Percentiles rank a stretch among this genome's conserved stretches.
These are phyloP conservation scores for Rhagium mordax DNA, from an alignment of 2,888 invertebrate genomes.

Conservation along the genomic window DNA sequence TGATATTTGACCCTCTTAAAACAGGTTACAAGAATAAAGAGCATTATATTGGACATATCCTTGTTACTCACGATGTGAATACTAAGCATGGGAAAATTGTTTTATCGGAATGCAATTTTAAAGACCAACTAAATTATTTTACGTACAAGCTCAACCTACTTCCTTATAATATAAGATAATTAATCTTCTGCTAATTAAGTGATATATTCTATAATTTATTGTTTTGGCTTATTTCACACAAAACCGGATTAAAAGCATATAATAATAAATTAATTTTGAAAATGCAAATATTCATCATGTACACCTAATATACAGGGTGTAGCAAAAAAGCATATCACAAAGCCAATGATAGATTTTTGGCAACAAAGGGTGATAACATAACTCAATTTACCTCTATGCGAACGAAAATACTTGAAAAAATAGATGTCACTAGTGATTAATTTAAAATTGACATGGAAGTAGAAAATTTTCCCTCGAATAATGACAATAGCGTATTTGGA, in stretches of 20 bases:
- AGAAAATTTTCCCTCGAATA: too few species aligned
- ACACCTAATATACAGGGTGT: too few species aligned
- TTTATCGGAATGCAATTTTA: constrained; percentile 29
- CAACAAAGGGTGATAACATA: too few species aligned
- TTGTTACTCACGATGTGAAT: constrained; percentile 45
- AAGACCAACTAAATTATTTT: constrained; percentile 16
- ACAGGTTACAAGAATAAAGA: constrained; percentile 19
- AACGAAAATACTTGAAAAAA: too few species aligned
- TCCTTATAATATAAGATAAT: constrained; percentile 27
- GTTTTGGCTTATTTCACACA: neutral
- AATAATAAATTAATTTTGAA: neutral
- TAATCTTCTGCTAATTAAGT: constrained; percentile 23
- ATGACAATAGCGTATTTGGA: too few species aligned
- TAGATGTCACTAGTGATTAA: too few species aligned
- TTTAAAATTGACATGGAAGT: too few species aligned
- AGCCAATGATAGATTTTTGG: too few species aligned
- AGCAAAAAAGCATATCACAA: too few species aligned
- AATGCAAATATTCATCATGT: too few species aligned
- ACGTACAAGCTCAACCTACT: neutral
- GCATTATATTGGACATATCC: neutral
- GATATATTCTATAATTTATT: neutral
- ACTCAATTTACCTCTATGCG: too few species aligned
- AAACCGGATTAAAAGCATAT: neutral
- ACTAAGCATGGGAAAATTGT: constrained; percentile 48
- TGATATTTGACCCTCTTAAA: constrained; percentile 22